A percentile compares a stretch with the other conserved stretches of the same genome.
Conservation (phyloP, 2,888 invertebrate species). For the Mythimna lalbum region DNA sequence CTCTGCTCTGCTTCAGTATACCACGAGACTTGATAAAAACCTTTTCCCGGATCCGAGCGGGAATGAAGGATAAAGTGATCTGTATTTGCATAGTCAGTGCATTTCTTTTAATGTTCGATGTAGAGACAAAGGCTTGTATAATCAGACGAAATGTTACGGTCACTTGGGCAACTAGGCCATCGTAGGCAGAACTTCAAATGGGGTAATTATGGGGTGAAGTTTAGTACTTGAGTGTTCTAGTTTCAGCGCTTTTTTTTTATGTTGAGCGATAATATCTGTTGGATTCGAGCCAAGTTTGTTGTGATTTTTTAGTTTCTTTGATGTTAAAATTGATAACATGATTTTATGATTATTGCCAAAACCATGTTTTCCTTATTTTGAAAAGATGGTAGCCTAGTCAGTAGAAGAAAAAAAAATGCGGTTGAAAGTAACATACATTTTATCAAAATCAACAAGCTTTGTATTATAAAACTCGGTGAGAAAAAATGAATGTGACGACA, state of each 20-base stretch:
- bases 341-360: not conserved
- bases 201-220: constrained; percentile 48
- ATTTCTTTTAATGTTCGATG: constrained; percentile 43
- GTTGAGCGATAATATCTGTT: constrained; percentile 37
- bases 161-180: constrained; percentile 35
- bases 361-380: not conserved
- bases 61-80: constrained; percentile 31
- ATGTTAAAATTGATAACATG: constrained; percentile 7
- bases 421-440: not conserved
- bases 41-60: constrained; percentile 25
- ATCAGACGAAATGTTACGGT: constrained; percentile 44
- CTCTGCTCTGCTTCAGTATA: constrained; percentile 28
- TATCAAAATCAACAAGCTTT: not conserved
- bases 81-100: constrained; percentile 53
- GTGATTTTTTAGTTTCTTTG: constrained; percentile 4
- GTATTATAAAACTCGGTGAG: not conserved
- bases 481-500: not conserved
- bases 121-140: constrained; percentile 40
- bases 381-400: not conserved
- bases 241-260: constrained; percentile 46
- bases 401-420: not conserved
- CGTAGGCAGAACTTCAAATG: constrained; percentile 45
- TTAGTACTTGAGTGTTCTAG: constrained; percentile 43
- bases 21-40: constrained; percentile 46
- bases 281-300: constrained; percentile 40